Conservation (phyloP, 2,797 vertebrate species). For the Betta splendens region DNA sequence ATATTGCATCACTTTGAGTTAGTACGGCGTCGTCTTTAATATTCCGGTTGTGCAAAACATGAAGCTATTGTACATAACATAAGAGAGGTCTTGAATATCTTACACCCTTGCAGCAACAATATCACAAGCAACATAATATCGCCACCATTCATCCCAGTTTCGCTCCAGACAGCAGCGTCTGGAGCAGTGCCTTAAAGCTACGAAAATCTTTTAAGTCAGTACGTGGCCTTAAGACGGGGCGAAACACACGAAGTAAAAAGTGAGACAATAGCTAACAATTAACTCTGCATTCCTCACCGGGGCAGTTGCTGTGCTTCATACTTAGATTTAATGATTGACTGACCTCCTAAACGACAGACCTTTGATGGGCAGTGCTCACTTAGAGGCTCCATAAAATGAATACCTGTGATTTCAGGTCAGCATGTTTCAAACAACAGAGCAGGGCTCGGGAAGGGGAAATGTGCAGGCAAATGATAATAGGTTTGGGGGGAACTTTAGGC, state of each 20-base stretch:
- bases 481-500: slow-evolving; percentile 57
- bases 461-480: slow-evolving; percentile 69
- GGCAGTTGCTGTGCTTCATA: slow-evolving; percentile 68
- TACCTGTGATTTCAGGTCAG: slow-evolving; percentile 63
- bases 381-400: slow-evolving; percentile 71
- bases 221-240: slow-evolving; percentile 47
- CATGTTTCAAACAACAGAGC: slow-evolving; percentile 65
- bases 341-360: slow-evolving; percentile 62
- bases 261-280: slow-evolving; percentile 77
- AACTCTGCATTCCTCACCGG: slow-evolving; percentile 72
- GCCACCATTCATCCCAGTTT: slow-evolving; percentile 31
- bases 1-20: slow-evolving; percentile 1
- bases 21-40: background rate
- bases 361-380: slow-evolving; percentile 55
- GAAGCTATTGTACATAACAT: background rate
- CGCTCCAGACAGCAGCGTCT: slow-evolving; percentile 27
- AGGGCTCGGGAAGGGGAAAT: slow-evolving; percentile 48
- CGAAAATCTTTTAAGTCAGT: slow-evolving; percentile 46
- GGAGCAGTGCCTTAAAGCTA: slow-evolving; percentile 32
- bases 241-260: slow-evolving; percentile 55
- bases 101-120: slow-evolving; percentile 41
- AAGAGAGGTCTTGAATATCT: slow-evolving; percentile 13
- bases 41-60: background rate
- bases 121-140: slow-evolving; percentile 47
- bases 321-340: slow-evolving; percentile 79